Base-by-base conservation (phyloP, 2,113 vertebrate species). In the Anthoscopus minutus region DNA sequence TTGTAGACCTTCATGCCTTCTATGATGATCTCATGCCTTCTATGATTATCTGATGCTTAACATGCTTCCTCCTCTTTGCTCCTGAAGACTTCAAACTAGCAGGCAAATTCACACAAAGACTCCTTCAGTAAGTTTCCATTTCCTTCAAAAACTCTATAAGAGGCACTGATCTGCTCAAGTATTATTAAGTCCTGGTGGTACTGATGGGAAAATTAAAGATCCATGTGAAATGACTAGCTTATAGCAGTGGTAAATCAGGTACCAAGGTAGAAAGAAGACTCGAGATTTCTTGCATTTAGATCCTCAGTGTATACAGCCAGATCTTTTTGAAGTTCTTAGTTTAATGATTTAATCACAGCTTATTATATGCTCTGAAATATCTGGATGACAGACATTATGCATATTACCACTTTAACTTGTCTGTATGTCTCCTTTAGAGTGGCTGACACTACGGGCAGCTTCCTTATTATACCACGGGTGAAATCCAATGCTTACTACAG, bases 291-390 rank as follows among this genome's bases (percentile, higher is more conserved):
- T 78, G 25, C n/a, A 28, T 56, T 82, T 71, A 83, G 38, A 81
- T 81, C 67, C 51, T 88, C 56, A 60, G 51, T 71, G 61, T 44
- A 51, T 64, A 73, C 48, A 81, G 74, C 56, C 33, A 93, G 54
- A 71, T 47, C 56, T 25, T 57, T 93, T 71, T 88, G 70, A 94
- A 91, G 85, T 80, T 89, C 54, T 94, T 93, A 79, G 69, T 86
- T 76, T 93, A 93, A 92, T 92, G 64, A 74, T 86, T 92, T 96
- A 94, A 96, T 91, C 77, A 69, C 71, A 70, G 58, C 18, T 94
- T 92, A 89, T 84, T 79, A 89, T 61, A 87, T 65, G 81, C 67
- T 81, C 79, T 86, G 74, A 88, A 88, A 88, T 94, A 91, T 40
- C 80, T 83, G 60, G 72, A 81, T 96, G 89, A 56, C 65, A 92